phyloP scores from a whole-genome alignment of 2,113 vertebrate genomes.

The Propithecus coquereli region DNA sequence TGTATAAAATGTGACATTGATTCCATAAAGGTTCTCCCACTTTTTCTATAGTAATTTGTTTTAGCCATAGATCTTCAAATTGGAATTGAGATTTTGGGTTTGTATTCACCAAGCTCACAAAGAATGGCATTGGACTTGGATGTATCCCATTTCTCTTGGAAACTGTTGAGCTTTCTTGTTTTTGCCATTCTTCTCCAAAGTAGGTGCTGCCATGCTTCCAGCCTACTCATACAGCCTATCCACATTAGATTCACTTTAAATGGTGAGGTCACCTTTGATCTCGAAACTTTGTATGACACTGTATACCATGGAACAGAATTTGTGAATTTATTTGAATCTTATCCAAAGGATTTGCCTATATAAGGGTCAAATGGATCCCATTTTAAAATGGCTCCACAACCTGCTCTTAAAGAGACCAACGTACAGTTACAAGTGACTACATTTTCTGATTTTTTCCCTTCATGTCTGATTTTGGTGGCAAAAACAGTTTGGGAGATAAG shows the following conservation, averaged over 20 bases:
- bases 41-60: background rate
- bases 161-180: constrained; percentile 4
- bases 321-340: constrained; percentile 38
- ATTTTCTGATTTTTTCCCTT: background rate
- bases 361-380: background rate
- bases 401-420: background rate
- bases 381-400: constrained; percentile 38
- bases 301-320: background rate
- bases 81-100: constrained; percentile 33
- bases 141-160: constrained; percentile 3
- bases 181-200: background rate
- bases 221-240: background rate
- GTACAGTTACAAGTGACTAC: background rate
- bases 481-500: constrained; percentile 10
- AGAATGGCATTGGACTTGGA: background rate
- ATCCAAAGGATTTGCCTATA: constrained; percentile 30
- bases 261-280: constrained; percentile 20
- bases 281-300: constrained; percentile 39
- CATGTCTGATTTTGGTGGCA: constrained; percentile 17
- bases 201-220: background rate
- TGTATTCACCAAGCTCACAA: background rate
- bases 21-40: background rate
- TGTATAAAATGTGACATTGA: constrained; percentile 8
- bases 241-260: constrained; percentile 43
- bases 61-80: background rate